A percentile compares a stretch with the other conserved stretches of the same genome.
These are phyloP conservation scores for Apocrypta bakeri DNA, from an alignment of 1,140 invertebrate genomes.

Conservation along the genomic window DNA sequence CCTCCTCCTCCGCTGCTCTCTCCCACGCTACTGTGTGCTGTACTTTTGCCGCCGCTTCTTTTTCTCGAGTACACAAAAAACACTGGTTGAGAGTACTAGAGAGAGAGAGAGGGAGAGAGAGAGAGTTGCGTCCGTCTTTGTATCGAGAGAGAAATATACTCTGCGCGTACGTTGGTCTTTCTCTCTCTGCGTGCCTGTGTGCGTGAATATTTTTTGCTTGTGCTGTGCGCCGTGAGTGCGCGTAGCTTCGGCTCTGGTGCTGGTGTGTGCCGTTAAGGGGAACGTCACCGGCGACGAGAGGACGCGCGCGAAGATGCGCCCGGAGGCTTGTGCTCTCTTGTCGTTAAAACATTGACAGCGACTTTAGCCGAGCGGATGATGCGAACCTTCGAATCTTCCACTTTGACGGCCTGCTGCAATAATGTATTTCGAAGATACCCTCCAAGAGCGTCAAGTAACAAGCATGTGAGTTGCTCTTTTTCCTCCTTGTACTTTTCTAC, in stretches of 20 bases:
- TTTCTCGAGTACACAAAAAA: slow-evolving; percentile 23
- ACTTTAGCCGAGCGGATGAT: slow-evolving; percentile 35
- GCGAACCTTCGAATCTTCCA: slow-evolving; percentile 38
- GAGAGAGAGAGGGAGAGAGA: background rate
- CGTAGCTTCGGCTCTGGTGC: background rate
- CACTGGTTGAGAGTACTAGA: background rate
- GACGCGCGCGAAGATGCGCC: slow-evolving; percentile 23
- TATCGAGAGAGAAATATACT: background rate
- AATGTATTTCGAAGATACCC: slow-evolving; percentile 61
- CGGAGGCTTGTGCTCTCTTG: slow-evolving; percentile 2
- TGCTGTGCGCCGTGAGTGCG: background rate
- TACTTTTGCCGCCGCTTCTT: background rate
- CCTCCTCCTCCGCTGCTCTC: too few relatives aligned
- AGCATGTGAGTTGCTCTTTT: slow-evolving; percentile 62
- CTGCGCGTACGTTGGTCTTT: background rate
- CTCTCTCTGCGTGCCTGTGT: background rate
- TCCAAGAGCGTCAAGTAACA: slow-evolving; percentile 58
- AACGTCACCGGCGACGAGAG: slow-evolving; percentile 3
- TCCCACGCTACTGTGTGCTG: background rate
- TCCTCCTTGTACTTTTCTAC: background rate
- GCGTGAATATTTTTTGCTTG: background rate
- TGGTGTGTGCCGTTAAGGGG: background rate
- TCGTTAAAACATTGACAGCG: slow-evolving; percentile 10
- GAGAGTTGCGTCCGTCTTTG: background rate
- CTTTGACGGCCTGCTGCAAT: slow-evolving; percentile 25